Conservation (phyloP, 2,113 vertebrate genomes). For the Lophotis ruficrista region DNA sequence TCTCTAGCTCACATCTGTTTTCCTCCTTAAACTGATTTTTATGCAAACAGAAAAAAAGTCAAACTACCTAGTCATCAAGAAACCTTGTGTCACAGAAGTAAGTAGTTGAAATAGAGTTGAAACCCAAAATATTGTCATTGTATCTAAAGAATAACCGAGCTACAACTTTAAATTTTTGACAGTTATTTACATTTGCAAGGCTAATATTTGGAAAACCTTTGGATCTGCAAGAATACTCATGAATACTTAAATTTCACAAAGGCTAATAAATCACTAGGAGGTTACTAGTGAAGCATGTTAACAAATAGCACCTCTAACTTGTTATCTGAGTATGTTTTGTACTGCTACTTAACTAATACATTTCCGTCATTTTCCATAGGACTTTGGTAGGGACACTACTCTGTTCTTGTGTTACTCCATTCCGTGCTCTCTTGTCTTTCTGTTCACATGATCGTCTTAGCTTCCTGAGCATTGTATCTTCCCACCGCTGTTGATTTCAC, state of each 20-base stretch:
- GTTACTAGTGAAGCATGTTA: neutral
- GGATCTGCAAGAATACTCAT: neutral
- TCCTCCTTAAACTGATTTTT: neutral
- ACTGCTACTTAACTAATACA: neutral
- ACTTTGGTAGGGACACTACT: neutral
- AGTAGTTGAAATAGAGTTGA: neutral
- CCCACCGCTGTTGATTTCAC: neutral
- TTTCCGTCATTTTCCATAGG: neutral
- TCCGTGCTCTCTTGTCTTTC: neutral
- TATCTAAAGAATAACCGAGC: neutral
- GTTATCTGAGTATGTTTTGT: neutral
- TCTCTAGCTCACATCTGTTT: constrained; percentile 1
- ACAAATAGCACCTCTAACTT: neutral
- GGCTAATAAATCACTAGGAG: neutral
- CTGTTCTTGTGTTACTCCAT: neutral
- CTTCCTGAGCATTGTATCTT: neutral
- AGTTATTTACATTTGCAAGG: constrained; percentile 16
- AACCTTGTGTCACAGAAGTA: neutral
- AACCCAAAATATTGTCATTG: neutral
- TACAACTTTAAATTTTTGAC: neutral
- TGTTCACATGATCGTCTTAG: neutral
- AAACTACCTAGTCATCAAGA: neutral
- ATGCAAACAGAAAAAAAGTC: neutral
- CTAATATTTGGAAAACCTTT: constrained; percentile 34
- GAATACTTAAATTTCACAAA: neutral